Conservation (phyloP, 64 coral and sea anemone genomes). For the Trachythela sp. region DNA sequence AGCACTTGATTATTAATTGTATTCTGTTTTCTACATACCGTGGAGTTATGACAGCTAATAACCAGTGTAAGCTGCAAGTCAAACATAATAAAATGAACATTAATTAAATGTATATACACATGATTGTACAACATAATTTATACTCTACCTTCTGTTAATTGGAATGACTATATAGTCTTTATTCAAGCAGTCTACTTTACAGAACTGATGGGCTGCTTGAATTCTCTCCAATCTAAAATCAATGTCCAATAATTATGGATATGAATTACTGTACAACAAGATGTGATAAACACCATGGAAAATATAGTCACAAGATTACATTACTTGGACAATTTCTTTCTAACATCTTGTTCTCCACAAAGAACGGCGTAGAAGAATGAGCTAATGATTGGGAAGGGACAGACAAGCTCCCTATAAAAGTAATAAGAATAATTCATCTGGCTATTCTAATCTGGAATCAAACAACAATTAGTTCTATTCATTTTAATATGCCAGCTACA, state of each 20-base stretch:
- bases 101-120: background rate
- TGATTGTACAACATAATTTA: background rate
- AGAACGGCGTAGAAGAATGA: background rate
- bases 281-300: background rate
- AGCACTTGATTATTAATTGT: background rate
- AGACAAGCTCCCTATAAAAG: background rate
- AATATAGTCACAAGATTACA: no score
- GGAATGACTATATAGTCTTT: background rate
- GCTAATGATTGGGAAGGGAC: background rate
- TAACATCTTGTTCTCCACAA: background rate
- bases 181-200: background rate
- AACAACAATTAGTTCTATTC: background rate
- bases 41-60: background rate
- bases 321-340: background rate
- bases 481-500: no score
- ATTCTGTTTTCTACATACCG: background rate
- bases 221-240: background rate
- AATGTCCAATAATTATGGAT: background rate
- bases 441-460: no score
- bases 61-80: background rate
- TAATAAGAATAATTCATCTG: no score
- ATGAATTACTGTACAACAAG: no score
- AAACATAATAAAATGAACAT: background rate
- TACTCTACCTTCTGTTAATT: background rate
- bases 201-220: background rate